phyloP scores from a whole-genome alignment of 2,888 invertebrate genomes.

The Hirtodrosophila alboralis region DNA sequence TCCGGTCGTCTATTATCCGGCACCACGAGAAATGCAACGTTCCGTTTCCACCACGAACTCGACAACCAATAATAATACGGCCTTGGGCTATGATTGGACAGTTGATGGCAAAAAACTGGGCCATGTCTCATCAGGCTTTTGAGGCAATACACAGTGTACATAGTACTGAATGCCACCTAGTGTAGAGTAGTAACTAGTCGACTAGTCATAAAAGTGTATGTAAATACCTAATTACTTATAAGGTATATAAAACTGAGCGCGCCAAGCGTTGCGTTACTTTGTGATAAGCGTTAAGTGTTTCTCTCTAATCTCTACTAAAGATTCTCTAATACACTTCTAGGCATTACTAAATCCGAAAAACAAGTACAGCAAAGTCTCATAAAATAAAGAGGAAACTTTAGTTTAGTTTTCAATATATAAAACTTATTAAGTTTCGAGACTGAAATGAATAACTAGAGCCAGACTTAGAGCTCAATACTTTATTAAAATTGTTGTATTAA shows the following conservation, averaged over 20 bases:
- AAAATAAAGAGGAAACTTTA: not conserved
- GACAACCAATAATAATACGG: constrained; percentile 79
- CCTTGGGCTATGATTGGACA: constrained; percentile 82
- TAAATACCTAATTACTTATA: constrained; percentile 15
- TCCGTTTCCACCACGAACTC: constrained; percentile 73
- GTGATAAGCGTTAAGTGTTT: constrained; percentile 75
- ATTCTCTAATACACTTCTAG: constrained; percentile 2
- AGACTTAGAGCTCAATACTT: not conserved
- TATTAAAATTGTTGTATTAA: no score
- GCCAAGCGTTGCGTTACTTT: constrained; percentile 73
- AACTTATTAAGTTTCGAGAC: constrained; percentile 1
- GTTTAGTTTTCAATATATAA: constrained; percentile 4
- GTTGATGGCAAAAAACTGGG: constrained; percentile 81
- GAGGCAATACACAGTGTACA: constrained; percentile 41
- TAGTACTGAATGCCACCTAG: constrained; percentile 8
- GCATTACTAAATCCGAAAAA: not conserved
- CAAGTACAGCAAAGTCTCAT: constrained; percentile 38
- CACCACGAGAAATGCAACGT: constrained; percentile 81
- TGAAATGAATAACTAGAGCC: constrained; percentile 7
- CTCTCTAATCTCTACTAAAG: constrained; percentile 13
- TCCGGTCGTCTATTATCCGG: constrained; percentile 85
- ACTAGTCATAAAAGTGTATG: constrained; percentile 32
- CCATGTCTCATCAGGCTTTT: constrained; percentile 83
- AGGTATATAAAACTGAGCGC: constrained; percentile 49
- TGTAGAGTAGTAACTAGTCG: constrained; percentile 25